Base-by-base conservation (phyloP, 92 coral and sea anemone genomes). In the Desmophyllum pertusum region DNA sequence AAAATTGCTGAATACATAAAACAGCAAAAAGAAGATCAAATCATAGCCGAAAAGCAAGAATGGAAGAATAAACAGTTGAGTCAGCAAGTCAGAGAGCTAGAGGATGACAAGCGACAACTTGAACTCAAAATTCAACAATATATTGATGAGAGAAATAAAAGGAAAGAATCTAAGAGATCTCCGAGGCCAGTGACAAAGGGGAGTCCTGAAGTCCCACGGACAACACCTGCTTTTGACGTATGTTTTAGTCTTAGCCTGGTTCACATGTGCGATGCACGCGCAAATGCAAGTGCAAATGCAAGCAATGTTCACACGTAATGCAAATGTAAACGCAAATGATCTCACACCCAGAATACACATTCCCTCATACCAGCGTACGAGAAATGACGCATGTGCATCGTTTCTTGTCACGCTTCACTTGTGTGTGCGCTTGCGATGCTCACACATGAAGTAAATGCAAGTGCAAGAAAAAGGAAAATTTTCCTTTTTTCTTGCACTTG, bases 191-290 rank as follows among this genome's bases (percentile, higher is more conserved):
- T 81, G 2, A 57, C 79, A 17, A 88, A 70, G 21, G 73, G 85
- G 31, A 87, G 90, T 75, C 98, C 98, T n/a, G 98, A 94, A 53
- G 95, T 73, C 7, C 98, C 95, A 36, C 86, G 93, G 67, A 85
- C 92, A 69, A 86, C 95, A 29, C 94, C 97, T 10, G 89, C 88
- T 2, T 86, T 88, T 68, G 97, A 93, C 84, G 97, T 93, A 84
- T 31, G 85, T 68, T 40, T n/a, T 19, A 55, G 50, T 69, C n/a
- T 18, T 43, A 3, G 27, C 15, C 42, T 27, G 14, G 6, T 17
- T 35, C 37, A 30, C 13, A 13, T 6, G 18, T 50, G 13, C 23
- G 51, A n/a, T n/a, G n/a, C n/a, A n/a, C n/a, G n/a, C n/a, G n/a
- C n/a, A n/a, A n/a, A n/a, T n/a, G n/a, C n/a, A n/a, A n/a, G n/a